phyloP scores from a whole-genome alignment of 1,140 invertebrate genomes.

The Portunus trituberculatus region DNA sequence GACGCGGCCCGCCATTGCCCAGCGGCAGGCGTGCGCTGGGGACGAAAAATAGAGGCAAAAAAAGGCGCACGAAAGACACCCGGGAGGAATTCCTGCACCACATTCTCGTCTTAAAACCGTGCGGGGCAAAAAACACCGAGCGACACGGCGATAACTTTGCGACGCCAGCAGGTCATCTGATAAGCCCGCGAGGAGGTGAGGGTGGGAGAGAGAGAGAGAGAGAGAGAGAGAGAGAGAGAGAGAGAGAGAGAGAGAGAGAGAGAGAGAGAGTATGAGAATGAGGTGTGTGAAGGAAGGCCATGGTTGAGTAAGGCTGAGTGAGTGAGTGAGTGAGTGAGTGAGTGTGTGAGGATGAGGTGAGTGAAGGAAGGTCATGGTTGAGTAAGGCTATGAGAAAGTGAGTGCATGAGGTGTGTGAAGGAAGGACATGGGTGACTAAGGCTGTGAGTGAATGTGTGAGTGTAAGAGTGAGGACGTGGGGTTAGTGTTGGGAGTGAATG shows the following conservation, averaged over 20 bases:
- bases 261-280: not conserved
- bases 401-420: no score
- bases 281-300: no score
- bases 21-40: not conserved
- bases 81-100: not conserved
- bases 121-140: not conserved
- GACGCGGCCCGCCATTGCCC: not conserved
- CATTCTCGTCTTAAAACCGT: not conserved
- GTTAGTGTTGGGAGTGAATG: no score
- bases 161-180: not conserved
- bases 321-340: no score
- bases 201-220: not conserved
- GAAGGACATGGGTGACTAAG: no score
- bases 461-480: no score
- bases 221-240: not conserved
- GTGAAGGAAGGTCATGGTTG: no score
- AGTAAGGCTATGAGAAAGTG: no score
- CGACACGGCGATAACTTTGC: no score
- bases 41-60: conserved; percentile 3
- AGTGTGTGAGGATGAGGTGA: no score
- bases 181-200: not conserved
- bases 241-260: not conserved
- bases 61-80: not conserved
- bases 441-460: no score
- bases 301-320: no score